Evolutionary conservation across 2,113 vertebrate genomes (phyloP), one percentile per base, ranked within the genome.

Genomic region (Dendrocopos noguchii): DNA sequence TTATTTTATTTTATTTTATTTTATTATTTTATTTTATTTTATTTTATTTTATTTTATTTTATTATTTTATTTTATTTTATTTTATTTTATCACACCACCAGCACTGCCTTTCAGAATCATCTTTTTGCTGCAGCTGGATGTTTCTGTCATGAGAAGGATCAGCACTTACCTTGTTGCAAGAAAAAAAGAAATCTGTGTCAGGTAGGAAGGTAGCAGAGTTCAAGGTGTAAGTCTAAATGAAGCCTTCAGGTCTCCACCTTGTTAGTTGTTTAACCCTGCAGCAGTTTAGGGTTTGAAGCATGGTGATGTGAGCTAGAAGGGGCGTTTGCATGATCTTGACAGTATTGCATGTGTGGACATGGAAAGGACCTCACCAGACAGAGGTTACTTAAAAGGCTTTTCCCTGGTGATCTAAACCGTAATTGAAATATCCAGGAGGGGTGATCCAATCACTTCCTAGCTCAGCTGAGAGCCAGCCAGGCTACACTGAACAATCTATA

Each of bases 361-460:
- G 78, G 46, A 76, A 57, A 56, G 66, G 79, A 87, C 76, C 72
- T 84, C 91, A 70, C 24, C 63, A 20, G 24, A 39, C 76, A 29
- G 57, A 83, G 87, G 79, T 94, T 93, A 92, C 95, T 86, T 52
- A 13, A 66, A 39, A 34, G 64, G 50, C 64, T 93, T 90, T 93
- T 91, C 84, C 74, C 9, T 0, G 2, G 72, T 79, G 76, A 78
- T 82, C 60, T 78, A 95, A 96, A 25, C 74, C 17, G 27, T 47
- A 53, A 77, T 70, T 93, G 73, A 88, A 70, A 71, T 68, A 80
- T 86, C 33, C 56, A 89, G 80, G 34, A 68, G 33, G 42, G 84
- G 67, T 76, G 82, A 84, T 80, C 52, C 57, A 64, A 22, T 88
- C 31, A 10, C 42, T 68, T 68, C 31, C 50, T 93, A 76, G 31